phyloP scores from a whole-genome alignment of 2,113 vertebrate species.

The Pedionomus torquatus region DNA sequence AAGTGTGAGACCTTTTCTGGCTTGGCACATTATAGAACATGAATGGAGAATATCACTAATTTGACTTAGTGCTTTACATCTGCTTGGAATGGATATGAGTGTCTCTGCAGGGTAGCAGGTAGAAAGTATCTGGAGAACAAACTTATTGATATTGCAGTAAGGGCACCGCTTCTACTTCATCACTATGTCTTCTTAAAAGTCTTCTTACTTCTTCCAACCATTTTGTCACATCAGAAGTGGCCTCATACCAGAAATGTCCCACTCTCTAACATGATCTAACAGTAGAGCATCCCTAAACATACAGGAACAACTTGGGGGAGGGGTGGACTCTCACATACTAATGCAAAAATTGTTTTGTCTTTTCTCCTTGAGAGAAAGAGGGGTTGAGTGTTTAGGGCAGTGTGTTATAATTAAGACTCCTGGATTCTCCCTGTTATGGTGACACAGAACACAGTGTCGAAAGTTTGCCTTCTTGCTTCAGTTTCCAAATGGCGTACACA shows the following conservation, averaged over 20 bases:
- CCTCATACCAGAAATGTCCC: fast-evolving
- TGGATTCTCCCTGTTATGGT: background rate
- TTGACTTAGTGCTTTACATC: background rate
- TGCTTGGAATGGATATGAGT: background rate
- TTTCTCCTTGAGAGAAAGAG: background rate
- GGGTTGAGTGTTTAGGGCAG: background rate
- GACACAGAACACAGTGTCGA: background rate
- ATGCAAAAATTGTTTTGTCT: background rate
- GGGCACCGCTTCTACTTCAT: background rate
- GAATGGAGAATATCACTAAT: background rate
- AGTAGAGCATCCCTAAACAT: background rate
- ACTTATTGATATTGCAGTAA: background rate
- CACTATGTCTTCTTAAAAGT: background rate
- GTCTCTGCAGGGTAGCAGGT: background rate
- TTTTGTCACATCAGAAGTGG: background rate
- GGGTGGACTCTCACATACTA: background rate
- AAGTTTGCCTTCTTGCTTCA: background rate
- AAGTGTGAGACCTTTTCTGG: background rate
- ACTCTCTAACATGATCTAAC: background rate
- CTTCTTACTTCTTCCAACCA: background rate
- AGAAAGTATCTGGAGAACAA: background rate
- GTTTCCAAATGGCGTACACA: background rate
- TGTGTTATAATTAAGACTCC: background rate
- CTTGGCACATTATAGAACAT: background rate
- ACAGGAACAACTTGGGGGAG: background rate